These are phyloP conservation scores for Chrysocyon brachyurus DNA, from an alignment of 2,797 vertebrate species.

Conservation along the genomic window DNA sequence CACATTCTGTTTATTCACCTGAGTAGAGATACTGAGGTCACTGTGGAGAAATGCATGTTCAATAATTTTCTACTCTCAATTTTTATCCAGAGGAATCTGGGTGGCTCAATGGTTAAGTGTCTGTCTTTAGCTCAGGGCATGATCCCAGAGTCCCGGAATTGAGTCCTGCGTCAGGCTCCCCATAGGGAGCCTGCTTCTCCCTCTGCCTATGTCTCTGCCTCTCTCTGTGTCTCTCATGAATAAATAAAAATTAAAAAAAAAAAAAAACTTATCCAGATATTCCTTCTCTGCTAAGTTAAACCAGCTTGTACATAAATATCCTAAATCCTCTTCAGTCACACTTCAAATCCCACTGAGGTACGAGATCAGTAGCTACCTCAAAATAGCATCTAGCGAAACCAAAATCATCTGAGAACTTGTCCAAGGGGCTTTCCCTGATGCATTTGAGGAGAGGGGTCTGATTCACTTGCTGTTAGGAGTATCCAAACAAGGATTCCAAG, in stretches of 20 bases:
- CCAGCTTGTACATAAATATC: constrained; percentile 52
- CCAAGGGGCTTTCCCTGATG: not conserved
- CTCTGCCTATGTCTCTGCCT: no score
- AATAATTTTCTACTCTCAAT: constrained; percentile 64
- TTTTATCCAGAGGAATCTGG: constrained; percentile 20
- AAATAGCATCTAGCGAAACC: constrained; percentile 56
- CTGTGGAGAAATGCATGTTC: constrained; percentile 62
- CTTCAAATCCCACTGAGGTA: constrained; percentile 46
- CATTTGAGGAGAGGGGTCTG: not conserved
- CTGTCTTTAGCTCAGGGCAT: no score
- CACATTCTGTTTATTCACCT: constrained; percentile 69
- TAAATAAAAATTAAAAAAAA: no score
- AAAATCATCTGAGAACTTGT: not conserved
- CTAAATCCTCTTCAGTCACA: constrained; percentile 46
- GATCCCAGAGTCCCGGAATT: no score
- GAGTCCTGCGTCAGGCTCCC: no score
- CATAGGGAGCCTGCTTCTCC: no score
- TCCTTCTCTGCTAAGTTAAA: constrained; percentile 46
- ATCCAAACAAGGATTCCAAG: not conserved
- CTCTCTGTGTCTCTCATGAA: no score
- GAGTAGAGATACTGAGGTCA: constrained; percentile 46
- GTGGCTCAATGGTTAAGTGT: no score
- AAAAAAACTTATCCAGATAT: not conserved
- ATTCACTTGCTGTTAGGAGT: not conserved
- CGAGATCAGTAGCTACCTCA: constrained; percentile 20